Percentiles rank a stretch among this genome's conserved stretches.
Conservation (phyloP, 1,140 invertebrate species). For the Pseudomyrmex gracilis region DNA sequence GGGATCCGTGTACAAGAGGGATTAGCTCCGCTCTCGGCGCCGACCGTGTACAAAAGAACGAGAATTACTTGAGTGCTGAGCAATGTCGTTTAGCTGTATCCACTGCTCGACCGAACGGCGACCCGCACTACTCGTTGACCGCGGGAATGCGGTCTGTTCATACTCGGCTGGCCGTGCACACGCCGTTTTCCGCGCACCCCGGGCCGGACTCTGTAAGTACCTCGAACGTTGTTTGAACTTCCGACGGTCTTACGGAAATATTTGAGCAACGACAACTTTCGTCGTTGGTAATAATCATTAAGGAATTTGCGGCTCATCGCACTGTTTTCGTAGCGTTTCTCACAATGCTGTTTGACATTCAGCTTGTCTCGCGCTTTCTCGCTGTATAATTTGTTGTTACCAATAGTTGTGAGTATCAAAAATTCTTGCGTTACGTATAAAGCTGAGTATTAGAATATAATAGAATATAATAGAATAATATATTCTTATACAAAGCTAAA, state of each 20-base stretch:
- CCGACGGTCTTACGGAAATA: conserved; percentile 39
- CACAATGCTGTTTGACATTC: background rate
- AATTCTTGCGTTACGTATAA: background rate
- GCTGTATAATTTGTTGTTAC: background rate
- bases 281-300: conserved; percentile 51
- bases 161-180: conserved; percentile 34
- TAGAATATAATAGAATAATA: background rate
- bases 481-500: too few relatives aligned
- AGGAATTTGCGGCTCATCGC: conserved; percentile 31
- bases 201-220: background rate
- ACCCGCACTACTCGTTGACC: conserved; percentile 58
- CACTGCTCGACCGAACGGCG: conserved; percentile 52
- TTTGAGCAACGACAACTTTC: conserved; percentile 54
- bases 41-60: conserved; percentile 48
- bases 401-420: background rate
- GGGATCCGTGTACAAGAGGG: conserved; percentile 15
- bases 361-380: background rate
- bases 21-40: conserved; percentile 48
- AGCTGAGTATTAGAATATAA: too few relatives aligned
- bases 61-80: conserved; percentile 51
- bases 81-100: conserved; percentile 55
- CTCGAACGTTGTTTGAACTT: conserved; percentile 43
- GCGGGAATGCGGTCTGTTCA: conserved; percentile 46
- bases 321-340: conserved; percentile 2
- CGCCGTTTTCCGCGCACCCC: conserved; percentile 37